These are phyloP conservation scores for Alsophila aescularia DNA, from an alignment of 2,888 invertebrate genomes.

Conservation along the genomic window DNA sequence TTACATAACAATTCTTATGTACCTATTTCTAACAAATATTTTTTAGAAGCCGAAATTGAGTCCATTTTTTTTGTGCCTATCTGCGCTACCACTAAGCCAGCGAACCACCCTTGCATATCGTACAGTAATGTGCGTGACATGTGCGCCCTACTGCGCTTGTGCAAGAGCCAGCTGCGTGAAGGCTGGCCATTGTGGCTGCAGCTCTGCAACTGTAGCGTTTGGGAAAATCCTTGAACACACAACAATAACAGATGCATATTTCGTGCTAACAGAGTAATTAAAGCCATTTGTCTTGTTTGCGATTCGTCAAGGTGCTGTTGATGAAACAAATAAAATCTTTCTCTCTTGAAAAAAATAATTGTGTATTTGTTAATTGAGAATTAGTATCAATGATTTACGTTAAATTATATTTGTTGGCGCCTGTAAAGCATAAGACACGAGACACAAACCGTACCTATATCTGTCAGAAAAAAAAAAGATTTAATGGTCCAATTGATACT, in stretches of 20 bases:
- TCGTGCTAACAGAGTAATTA: conserved; percentile 33
- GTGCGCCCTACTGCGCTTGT: conserved; percentile 30
- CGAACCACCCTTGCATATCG: not conserved
- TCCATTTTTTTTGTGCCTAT: too few species aligned
- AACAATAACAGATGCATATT: conserved; percentile 31
- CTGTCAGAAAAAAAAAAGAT: too few species aligned
- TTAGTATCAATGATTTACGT: too few species aligned
- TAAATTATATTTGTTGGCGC: too few species aligned
- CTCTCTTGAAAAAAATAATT: not conserved
- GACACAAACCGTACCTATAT: too few species aligned
- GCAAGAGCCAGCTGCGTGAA: conserved; percentile 54
- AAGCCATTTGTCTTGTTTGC: conserved; percentile 22
- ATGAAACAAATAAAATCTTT: conserved; percentile 11
- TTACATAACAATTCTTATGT: too few species aligned
- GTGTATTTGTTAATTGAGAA: not conserved
- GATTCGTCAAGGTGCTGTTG: conserved; percentile 17
- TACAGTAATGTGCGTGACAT: conserved; percentile 26
- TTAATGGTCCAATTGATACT: too few species aligned
- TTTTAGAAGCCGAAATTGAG: too few species aligned
- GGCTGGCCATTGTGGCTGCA: conserved; percentile 53
- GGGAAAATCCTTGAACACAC: conserved; percentile 37
- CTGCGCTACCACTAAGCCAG: too few species aligned
- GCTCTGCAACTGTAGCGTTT: conserved; percentile 31
- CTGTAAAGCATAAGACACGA: too few species aligned
- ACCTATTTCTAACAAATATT: too few species aligned